Percentiles rank a stretch among this genome's conserved stretches.
Evolutionary conservation across 2,888 invertebrate genomes (phyloP).

Genomic region (Mylabris sibirica): DNA sequence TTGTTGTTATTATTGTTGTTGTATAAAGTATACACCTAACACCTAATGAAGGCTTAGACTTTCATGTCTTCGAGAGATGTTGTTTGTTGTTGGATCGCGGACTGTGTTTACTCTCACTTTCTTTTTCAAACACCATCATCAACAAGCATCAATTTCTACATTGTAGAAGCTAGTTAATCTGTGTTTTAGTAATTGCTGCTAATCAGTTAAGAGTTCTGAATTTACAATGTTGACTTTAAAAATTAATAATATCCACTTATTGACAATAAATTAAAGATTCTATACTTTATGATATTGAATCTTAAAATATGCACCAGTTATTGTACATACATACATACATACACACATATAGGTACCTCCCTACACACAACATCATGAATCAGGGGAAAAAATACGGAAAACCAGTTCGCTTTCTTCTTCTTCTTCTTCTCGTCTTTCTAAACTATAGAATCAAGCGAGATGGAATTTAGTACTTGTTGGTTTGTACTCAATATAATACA

Average conservation of each 20-base stretch:
- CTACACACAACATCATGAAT: no score
- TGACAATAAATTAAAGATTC: slow-evolving; percentile 5
- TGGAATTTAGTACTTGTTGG: slow-evolving; percentile 36
- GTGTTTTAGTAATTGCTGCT: background rate
- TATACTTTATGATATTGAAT: slow-evolving; percentile 19
- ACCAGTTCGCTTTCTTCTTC: slow-evolving; percentile 42
- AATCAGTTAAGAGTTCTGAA: background rate
- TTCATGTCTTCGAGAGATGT: slow-evolving; percentile 17
- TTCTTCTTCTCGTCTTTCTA: background rate
- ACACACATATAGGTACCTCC: no score
- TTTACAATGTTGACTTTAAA: background rate
- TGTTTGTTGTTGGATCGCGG: background rate
- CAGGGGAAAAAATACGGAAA: slow-evolving; percentile 43
- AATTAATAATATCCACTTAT: background rate
- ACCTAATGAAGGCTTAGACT: background rate
- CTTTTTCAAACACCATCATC: background rate
- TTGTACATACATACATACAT: slow-evolving; percentile 41
- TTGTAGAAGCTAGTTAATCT: background rate
- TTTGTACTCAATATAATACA: slow-evolving; percentile 10
- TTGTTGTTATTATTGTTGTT: background rate
- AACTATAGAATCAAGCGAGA: slow-evolving; percentile 28
- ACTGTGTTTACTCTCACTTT: slow-evolving; percentile 26
- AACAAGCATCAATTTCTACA: background rate
- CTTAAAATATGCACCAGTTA: slow-evolving; percentile 51
- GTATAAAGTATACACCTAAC: background rate